Conservation (phyloP, 2,797 vertebrate genomes). For the Brotula barbata region DNA sequence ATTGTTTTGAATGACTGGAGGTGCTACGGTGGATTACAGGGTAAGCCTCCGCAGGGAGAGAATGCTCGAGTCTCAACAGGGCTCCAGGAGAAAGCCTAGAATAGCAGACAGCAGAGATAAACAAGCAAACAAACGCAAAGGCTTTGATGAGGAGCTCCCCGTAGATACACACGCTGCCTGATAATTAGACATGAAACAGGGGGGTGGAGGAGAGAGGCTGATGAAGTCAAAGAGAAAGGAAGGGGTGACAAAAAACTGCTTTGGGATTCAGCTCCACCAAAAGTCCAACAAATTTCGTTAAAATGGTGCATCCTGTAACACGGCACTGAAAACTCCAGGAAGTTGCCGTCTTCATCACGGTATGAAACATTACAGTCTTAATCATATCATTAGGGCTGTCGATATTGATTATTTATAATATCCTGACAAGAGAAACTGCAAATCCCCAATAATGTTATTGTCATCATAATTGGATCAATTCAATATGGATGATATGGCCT, state of each 20-base stretch:
- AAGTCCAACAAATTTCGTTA: neutral
- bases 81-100: conserved; percentile 71
- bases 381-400: no score
- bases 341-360: no score
- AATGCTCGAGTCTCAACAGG: conserved; percentile 65
- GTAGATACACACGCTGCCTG: conserved; percentile 65
- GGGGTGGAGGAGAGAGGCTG: conserved; percentile 46
- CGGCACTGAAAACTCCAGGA: neutral
- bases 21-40: conserved; percentile 71
- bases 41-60: conserved; percentile 62
- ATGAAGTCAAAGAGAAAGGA: conserved; percentile 57
- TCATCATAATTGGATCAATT: no score
- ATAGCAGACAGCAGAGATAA: conserved; percentile 78
- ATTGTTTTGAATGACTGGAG: conserved; percentile 60
- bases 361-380: neutral
- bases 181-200: conserved; percentile 72
- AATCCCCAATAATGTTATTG: no score
- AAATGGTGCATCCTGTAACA: neutral
- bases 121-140: conserved; percentile 76
- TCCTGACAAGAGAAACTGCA: no score
- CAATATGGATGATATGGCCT: no score
- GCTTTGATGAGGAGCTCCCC: conserved; percentile 80
- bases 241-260: conserved; percentile 11
- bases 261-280: conserved; percentile 15
- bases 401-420: no score